phyloP scores from a whole-genome alignment of 2,888 invertebrate genomes.

The Atherix ibis region DNA sequence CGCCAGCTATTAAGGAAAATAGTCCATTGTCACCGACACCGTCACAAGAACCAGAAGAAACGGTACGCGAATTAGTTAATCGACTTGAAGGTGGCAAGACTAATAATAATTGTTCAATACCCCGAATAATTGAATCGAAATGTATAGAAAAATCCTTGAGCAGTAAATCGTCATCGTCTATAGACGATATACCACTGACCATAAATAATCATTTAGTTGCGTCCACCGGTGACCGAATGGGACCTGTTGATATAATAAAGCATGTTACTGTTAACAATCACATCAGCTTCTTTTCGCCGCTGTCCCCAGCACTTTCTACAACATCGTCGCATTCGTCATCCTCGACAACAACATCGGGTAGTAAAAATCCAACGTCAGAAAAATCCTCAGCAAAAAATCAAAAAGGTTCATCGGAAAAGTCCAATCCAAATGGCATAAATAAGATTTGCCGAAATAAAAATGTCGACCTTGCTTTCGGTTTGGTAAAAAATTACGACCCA shows the following conservation, averaged over 20 bases:
- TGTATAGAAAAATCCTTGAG: slow-evolving; percentile 17
- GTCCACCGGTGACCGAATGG: slow-evolving; percentile 23
- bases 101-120: slow-evolving; percentile 14
- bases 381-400: too few species aligned
- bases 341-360: slow-evolving; percentile 22
- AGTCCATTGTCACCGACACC: slow-evolving; percentile 7
- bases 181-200: slow-evolving; percentile 21
- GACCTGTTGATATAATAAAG: slow-evolving; percentile 15
- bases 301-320: slow-evolving; percentile 2
- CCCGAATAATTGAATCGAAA: slow-evolving; percentile 19
- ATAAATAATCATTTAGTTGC: slow-evolving; percentile 32
- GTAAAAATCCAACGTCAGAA: too few species aligned
- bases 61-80: slow-evolving; percentile 31
- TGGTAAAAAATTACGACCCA: slow-evolving; percentile 13
- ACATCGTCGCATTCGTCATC: slow-evolving; percentile 7
- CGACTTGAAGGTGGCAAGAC: slow-evolving; percentile 24
- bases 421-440: slow-evolving; percentile 18
- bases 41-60: slow-evolving; percentile 15
- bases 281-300: slow-evolving; percentile 20
- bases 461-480: slow-evolving; percentile 31
- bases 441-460: slow-evolving; percentile 33
- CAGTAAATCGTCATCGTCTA: slow-evolving; percentile 5
- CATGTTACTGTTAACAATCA: slow-evolving; percentile 33
- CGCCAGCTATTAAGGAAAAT: slow-evolving; percentile 8
- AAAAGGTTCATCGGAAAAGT: too few species aligned